These are phyloP conservation scores for Ceriagrion tenellum DNA, from an alignment of 2,888 invertebrate genomes.

Conservation along the genomic window DNA sequence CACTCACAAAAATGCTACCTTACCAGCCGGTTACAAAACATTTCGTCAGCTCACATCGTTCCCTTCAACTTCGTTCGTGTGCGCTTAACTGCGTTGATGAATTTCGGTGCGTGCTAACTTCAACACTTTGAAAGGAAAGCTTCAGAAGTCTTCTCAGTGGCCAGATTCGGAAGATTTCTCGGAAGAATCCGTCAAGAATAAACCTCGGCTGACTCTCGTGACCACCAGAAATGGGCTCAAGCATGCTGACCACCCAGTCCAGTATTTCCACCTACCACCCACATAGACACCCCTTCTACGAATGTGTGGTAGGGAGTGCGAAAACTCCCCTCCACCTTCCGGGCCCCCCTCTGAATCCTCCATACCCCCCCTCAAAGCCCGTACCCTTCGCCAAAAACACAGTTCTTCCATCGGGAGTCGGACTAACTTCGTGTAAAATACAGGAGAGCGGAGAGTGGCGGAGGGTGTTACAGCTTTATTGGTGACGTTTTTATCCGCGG, in stretches of 20 bases:
- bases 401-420: conserved; percentile 58
- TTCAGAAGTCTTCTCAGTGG: neutral
- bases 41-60: too few relatives aligned
- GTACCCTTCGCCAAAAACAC: conserved; percentile 11
- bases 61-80: too few relatives aligned
- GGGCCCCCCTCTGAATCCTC: neutral
- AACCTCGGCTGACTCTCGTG: neutral
- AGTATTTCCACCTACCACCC: neutral
- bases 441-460: conserved; percentile 53
- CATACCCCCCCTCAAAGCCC: neutral
- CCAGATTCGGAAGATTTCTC: neutral
- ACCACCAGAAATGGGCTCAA: too few relatives aligned
- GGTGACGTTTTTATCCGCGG: conserved; percentile 40
- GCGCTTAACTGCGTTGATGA: too few relatives aligned
- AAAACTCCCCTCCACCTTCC: neutral
- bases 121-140: too few relatives aligned
- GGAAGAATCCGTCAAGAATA: neutral
- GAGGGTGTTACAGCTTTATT: conserved; percentile 57
- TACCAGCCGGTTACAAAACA: too few relatives aligned
- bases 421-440: conserved; percentile 60
- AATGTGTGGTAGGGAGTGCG: too few relatives aligned
- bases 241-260: neutral
- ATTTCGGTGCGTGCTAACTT: too few relatives aligned
- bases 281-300: too few relatives aligned
- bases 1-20: too few relatives aligned